Evolutionary conservation across 1,140 invertebrate genomes (phyloP), one percentile per base, ranked within the genome.

Genomic region (Diabrotica virgifera): DNA sequence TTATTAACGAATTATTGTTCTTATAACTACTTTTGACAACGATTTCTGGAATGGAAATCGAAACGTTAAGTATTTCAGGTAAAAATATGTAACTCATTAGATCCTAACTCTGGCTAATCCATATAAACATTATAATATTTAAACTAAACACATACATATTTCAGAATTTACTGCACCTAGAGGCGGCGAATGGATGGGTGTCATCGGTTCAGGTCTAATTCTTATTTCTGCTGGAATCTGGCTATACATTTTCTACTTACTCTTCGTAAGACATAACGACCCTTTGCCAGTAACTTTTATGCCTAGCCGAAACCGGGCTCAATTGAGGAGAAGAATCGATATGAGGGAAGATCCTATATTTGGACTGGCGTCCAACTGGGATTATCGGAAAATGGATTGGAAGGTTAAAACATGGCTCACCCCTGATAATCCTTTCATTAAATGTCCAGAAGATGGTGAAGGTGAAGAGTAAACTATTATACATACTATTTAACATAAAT

Each of bases 301-400:
- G 8, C 64, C 67, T 10, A 14, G 67, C 6, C n/a, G 13, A 5
- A 53, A 63, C 36, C 58, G 89, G 75, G 89, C 88, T 6, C 88
- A 91, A 75, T 77, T 95, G 67, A 83, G 90, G 75, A 84, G 88
- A 68, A 92, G 94, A 86, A 81, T 94, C 72, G 85, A 88, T 74
- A 77, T 94, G 53, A 83, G 89, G 73, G 83, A 89, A 1, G 89
- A 93, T 77, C 90, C 89, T 0, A 82, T 97, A 12, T 83, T 85
- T 64, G 94, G 95, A 5, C 72, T 87, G 12, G 76, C 85, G 52
- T 86, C 85, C 72, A 83, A 85, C 68, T 87, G 85, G 85, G 85
- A 87, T 78, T 86, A 87, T 70, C 83, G 86, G 73, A 86, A 85
- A 79, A 85, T 85, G 73, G 81, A 83, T 75, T 87, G 86, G 86